Percentiles rank a stretch among this genome's conserved stretches.
phyloP scores from a whole-genome alignment of 1,140 invertebrate genomes.

The Sitobion miscanthi region DNA sequence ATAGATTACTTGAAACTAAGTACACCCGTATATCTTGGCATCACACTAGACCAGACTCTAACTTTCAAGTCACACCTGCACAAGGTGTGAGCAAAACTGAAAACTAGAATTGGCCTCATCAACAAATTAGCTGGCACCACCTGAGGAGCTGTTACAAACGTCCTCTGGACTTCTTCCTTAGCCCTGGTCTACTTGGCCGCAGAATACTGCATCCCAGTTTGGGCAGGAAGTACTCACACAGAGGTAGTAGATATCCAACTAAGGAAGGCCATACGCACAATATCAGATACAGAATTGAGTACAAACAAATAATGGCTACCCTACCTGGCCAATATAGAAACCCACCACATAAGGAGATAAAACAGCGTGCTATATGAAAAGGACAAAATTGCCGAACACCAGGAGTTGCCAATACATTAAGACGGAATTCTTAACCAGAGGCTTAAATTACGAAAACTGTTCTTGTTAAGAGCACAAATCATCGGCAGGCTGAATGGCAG shows the following conservation, averaged over 20 bases:
- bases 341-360: slow-evolving; percentile 10
- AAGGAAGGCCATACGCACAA: background rate
- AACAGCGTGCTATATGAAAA: slow-evolving; percentile 33
- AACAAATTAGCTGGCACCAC: slow-evolving; percentile 45
- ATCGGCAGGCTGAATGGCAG: slow-evolving; percentile 9
- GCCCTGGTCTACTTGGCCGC: slow-evolving; percentile 21
- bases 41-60: slow-evolving; percentile 37
- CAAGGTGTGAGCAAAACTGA: slow-evolving; percentile 49
- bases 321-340: background rate
- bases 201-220: slow-evolving; percentile 56
- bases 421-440: background rate
- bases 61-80: slow-evolving; percentile 40
- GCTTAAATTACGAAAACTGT: background rate
- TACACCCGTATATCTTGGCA: background rate
- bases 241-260: slow-evolving; percentile 39
- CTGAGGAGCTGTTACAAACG: background rate
- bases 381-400: background rate
- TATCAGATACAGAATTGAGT: slow-evolving; percentile 31
- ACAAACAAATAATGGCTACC: slow-evolving; percentile 59
- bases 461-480: background rate
- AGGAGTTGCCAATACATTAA: slow-evolving; percentile 26
- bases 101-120: slow-evolving; percentile 54
- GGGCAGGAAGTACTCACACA: slow-evolving; percentile 7
- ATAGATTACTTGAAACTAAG: too few relatives aligned
- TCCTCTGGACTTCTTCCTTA: background rate